Percentiles rank a stretch among this genome's conserved stretches.
phyloP scores from a whole-genome alignment of 2,797 vertebrate species.

The Amblyraja radiata region DNA sequence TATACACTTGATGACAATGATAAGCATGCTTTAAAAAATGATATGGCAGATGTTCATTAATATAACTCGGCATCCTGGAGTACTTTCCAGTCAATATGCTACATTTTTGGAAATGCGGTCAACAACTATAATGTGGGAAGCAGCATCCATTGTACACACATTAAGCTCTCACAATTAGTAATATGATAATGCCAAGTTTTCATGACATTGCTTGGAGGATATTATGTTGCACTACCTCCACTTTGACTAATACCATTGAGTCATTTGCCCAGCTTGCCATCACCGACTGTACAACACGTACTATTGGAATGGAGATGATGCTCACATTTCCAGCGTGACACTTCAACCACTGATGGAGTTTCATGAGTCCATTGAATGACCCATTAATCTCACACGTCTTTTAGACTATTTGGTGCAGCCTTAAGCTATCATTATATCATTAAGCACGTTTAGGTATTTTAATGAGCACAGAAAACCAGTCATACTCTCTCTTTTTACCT shows the following conservation, averaged over 20 bases:
- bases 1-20: background rate
- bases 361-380: background rate
- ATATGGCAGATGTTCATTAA: too few relatives aligned
- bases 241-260: too few relatives aligned
- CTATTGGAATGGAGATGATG: background rate
- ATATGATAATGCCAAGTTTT: background rate
- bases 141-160: background rate
- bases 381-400: background rate
- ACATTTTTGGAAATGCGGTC: background rate
- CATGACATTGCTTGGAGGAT: background rate
- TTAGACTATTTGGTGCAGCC: background rate
- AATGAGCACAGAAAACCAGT: background rate
- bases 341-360: background rate
- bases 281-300: background rate
- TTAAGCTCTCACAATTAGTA: background rate
- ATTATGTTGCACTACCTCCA: background rate
- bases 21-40: background rate
- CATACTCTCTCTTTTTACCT: too few relatives aligned
- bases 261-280: too few relatives aligned
- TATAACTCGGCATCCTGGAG: background rate
- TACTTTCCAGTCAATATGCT: background rate
- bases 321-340: background rate
- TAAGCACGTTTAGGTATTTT: background rate
- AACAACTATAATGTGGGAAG: background rate
- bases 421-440: background rate